Conservation (phyloP, 2,888 invertebrate species). For the Leucoptera coffeella region DNA sequence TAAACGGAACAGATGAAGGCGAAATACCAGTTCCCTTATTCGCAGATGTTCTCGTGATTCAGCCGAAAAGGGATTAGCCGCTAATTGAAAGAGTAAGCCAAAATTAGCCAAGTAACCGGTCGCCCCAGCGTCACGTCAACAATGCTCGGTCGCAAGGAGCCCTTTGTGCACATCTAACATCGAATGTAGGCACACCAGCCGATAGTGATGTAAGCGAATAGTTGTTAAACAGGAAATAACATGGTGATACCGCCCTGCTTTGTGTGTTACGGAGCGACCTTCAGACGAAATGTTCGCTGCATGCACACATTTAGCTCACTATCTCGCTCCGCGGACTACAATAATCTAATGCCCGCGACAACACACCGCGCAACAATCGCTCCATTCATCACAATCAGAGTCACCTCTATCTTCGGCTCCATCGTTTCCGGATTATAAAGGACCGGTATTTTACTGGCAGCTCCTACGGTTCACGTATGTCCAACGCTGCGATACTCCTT, state of each 20-base stretch:
- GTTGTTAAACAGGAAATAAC: conserved; percentile 51
- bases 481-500: conserved; percentile 14
- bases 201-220: conserved; percentile 51
- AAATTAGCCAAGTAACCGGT: no score
- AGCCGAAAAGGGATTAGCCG: no score
- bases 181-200: no score
- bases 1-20: no score
- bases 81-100: no score
- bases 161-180: conserved; percentile 43
- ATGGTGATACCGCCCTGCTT: conserved; percentile 34
- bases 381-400: conserved; percentile 32
- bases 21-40: no score
- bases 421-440: no score
- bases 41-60: no score
- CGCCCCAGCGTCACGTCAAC: no score
- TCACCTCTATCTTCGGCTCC: conserved; percentile 19
- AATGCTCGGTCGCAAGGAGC: no score
- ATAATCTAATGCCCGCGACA: conserved; percentile 36
- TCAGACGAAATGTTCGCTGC: conserved; percentile 34
- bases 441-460: no score
- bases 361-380: conserved; percentile 27
- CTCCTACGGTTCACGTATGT: no score
- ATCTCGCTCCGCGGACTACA: conserved; percentile 16
- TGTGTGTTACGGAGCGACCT: conserved; percentile 25
- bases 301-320: conserved; percentile 13